phyloP scores from a whole-genome alignment of 1,140 invertebrate species.

The Mylabris phalerata region DNA sequence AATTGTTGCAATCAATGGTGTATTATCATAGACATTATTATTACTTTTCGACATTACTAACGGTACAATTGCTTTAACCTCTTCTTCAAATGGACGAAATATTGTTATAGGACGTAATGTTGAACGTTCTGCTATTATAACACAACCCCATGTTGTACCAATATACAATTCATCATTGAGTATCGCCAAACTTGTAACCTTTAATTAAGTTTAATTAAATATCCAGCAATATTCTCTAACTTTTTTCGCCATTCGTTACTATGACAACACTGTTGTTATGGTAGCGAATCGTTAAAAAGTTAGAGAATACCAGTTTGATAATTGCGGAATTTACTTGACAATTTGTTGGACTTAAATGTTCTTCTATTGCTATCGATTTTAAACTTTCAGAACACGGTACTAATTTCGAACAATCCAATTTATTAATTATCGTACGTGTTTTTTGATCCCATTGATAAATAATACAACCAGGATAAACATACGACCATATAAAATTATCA shows the following conservation, averaged over 20 bases:
- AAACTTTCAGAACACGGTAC: conserved; percentile 87
- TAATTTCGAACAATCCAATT: conserved; percentile 86
- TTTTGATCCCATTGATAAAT: conserved; percentile 78
- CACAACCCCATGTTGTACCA: conserved; percentile 86
- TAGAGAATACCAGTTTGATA: no score
- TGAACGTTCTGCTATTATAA: conserved; percentile 76
- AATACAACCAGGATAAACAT: conserved; percentile 71
- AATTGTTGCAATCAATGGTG: conserved; percentile 63
- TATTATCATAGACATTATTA: conserved; percentile 41
- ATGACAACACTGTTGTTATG: no score
- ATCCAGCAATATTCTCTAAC: neutral
- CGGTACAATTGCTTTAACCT: conserved; percentile 51
- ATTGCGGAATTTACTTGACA: conserved; percentile 54
- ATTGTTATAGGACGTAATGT: conserved; percentile 80
- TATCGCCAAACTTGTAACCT: conserved; percentile 73
- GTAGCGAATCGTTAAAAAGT: no score
- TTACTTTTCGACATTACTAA: conserved; percentile 33
- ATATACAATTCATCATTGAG: conserved; percentile 70
- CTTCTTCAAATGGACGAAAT: conserved; percentile 83
- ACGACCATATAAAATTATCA: conserved; percentile 64
- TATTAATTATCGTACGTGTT: conserved; percentile 61
- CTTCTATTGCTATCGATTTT: conserved; percentile 86
- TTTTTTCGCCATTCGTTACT: neutral
- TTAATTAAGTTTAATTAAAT: neutral
- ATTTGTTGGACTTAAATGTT: conserved; percentile 69